Evolutionary conservation across 1,140 invertebrate species (phyloP).

Genomic region (Cotesia vestalis): DNA sequence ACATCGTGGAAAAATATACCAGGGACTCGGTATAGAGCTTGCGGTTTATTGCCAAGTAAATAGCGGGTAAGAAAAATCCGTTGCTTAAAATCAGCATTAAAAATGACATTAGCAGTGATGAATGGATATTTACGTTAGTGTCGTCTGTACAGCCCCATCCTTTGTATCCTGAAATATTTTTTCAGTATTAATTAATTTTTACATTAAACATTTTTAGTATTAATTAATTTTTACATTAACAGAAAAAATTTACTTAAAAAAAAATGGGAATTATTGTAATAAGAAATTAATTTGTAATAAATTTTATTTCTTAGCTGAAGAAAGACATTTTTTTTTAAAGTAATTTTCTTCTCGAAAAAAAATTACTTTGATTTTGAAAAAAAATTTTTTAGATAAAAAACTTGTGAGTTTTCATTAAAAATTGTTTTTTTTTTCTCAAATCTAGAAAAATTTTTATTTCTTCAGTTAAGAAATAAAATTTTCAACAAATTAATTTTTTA

Average conservation of each 20-base stretch:
- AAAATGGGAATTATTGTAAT: too few relatives aligned
- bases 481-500: too few relatives aligned
- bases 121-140: constrained; percentile 73
- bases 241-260: too few relatives aligned
- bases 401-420: too few relatives aligned
- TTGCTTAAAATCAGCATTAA: constrained; percentile 88
- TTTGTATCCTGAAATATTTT: constrained; percentile 66
- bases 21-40: constrained; percentile 82
- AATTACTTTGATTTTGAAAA: not conserved
- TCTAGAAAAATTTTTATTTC: too few relatives aligned
- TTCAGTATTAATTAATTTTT: constrained; percentile 16
- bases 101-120: constrained; percentile 74
- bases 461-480: too few relatives aligned
- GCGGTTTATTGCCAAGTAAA: constrained; percentile 79
- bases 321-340: too few relatives aligned
- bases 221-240: constrained; percentile 19
- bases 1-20: constrained; percentile 85
- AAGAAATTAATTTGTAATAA: too few relatives aligned
- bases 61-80: constrained; percentile 84
- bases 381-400: too few relatives aligned
- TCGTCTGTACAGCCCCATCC: constrained; percentile 88
- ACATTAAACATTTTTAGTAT: constrained; percentile 22
- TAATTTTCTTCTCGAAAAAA: not conserved
- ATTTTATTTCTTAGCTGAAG: too few relatives aligned
- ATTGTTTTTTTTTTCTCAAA: too few relatives aligned